Conservation (phyloP, 2,888 invertebrate species). For the Philopedon plagiatum region DNA sequence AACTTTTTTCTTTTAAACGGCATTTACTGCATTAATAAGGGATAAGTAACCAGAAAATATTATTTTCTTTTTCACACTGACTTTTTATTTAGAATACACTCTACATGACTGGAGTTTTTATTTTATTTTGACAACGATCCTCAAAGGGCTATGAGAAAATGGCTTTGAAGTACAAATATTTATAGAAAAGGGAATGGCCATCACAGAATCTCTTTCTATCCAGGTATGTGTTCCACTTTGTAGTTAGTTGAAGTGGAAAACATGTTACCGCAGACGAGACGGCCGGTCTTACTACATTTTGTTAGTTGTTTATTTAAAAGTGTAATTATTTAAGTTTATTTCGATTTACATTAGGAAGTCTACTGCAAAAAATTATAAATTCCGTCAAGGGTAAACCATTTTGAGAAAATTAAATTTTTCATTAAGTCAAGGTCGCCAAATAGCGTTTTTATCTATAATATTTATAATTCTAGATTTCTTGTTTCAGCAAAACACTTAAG, state of each 20-base stretch:
- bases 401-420: too few species aligned
- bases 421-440: too few species aligned
- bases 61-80: background rate
- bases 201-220: slow-evolving; percentile 26
- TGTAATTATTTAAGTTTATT: background rate
- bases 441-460: too few species aligned
- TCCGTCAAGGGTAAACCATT: too few species aligned
- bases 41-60: background rate
- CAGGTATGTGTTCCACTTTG: slow-evolving; percentile 33
- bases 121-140: slow-evolving; percentile 35
- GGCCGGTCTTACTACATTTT: background rate
- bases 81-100: background rate
- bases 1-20: too few species aligned
- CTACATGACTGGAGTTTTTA: slow-evolving; percentile 14
- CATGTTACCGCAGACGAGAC: slow-evolving; percentile 11
- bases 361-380: background rate
- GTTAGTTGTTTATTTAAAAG: background rate
- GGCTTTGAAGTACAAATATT: slow-evolving; percentile 47
- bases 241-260: slow-evolving; percentile 30
- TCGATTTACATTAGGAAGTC: background rate
- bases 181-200: slow-evolving; percentile 35
- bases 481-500: too few species aligned
- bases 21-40: too few species aligned
- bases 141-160: slow-evolving; percentile 36
- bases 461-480: too few species aligned